Evolutionary conservation across 92 coral and sea anemone species (phyloP).

Genomic region (Epizoanthus scotinus): DNA sequence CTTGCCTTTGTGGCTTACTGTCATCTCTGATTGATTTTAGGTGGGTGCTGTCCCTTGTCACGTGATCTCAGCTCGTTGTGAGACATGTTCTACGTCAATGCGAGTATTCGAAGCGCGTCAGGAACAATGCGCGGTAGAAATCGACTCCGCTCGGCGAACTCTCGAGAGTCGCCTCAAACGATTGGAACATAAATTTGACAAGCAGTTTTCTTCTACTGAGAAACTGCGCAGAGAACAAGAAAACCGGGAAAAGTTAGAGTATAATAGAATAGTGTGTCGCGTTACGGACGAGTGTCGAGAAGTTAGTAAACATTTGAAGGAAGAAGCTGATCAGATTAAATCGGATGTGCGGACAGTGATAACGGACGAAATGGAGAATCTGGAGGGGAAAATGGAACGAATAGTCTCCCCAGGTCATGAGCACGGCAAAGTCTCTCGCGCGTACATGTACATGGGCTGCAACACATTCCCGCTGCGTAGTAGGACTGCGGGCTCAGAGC

Average conservation of each 20-base stretch:
- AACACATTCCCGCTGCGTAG: background rate
- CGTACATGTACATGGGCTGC: conserved; percentile 29
- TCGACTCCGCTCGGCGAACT: conserved; percentile 90
- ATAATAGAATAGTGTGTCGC: conserved; percentile 65
- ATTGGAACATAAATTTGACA: conserved; percentile 80
- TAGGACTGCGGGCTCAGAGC: conserved; percentile 2
- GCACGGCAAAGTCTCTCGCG: conserved; percentile 21
- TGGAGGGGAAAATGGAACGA: conserved; percentile 60
- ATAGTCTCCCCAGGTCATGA: conserved; percentile 19
- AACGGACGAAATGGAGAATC: conserved; percentile 51
- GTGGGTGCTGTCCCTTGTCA: conserved; percentile 46
- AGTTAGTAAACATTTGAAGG: conserved; percentile 68
- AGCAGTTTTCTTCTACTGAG: conserved; percentile 76
- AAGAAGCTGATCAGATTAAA: conserved; percentile 74
- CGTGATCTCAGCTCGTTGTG: conserved; percentile 58
- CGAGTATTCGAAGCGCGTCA: conserved; percentile 89
- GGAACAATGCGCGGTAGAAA: conserved; percentile 91
- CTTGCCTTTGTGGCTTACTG: too few species aligned
- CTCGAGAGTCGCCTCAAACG: conserved; percentile 87
- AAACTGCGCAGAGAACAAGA: conserved; percentile 49
- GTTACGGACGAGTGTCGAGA: conserved; percentile 83
- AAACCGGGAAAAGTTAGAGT: conserved; percentile 41
- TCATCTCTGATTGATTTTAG: background rate
- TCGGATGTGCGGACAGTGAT: conserved; percentile 66
- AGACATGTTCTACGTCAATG: conserved; percentile 75